Base-by-base conservation (phyloP, 2,797 vertebrate species). In the Hybognathus amarus region DNA sequence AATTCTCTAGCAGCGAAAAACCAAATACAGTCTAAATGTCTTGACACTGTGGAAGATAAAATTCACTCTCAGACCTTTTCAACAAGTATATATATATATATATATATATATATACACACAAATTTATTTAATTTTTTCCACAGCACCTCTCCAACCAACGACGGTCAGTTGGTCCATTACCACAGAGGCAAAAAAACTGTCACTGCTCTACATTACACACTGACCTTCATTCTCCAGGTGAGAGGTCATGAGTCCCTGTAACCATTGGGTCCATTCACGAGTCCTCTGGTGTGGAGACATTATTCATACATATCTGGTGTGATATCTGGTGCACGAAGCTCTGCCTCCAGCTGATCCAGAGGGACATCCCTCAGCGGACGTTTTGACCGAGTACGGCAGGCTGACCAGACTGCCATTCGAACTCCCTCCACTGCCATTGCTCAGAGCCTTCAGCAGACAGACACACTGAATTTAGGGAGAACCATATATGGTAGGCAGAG, bases 241-340 rank as follows among this genome's bases (percentile, higher is more conserved):
- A 0, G 95, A 94, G 0, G 93, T 95, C 95, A 98, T 95, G 52
- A 99, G 96, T 3, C 97, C 94, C 52, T 95, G 93, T 1, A 99
- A 95, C 98, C 98, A 99, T 33, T 91, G 88, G 1, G 96, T 96
- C 98, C 98, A 99, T 6, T 97, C 95, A 3, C 96, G 95, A n/a
- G 20, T 99, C 97, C 18, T 97, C 96, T 1, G 92, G 94, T 54
- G 92, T 90, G 1, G 83, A 54, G 45, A 77, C 71, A 20, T 85
- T 86, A 54, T 97, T n/a, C 97, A 0, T 99, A 98, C 97, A 99
- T 98, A 87, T 99, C 97, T 0, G 96, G 96, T 0, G 97, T 98
- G 90, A 97, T 97, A 59, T 99, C 98, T 0, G 97, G 97, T 2
- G 97, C 95, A 12, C 89, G 93, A 4, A 99, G 97, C 90, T 97